Base-by-base conservation (phyloP, 2,888 invertebrate genomes). In the Epistrophe eligans region DNA sequence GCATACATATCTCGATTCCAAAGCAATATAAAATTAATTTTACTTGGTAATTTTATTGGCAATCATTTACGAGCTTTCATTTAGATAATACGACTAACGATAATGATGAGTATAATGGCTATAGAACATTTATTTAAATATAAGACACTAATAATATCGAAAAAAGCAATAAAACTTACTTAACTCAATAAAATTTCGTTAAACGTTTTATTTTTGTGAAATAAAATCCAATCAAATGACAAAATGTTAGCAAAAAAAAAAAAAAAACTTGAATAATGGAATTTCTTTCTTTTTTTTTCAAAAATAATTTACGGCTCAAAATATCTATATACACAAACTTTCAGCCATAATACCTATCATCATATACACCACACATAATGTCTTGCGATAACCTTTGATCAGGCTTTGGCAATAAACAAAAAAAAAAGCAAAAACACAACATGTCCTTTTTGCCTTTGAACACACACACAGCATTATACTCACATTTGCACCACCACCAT, bases 361-460 rank as follows among this genome's bases (percentile, higher is more conserved):
- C 35, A 6, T 35, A 6, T 35, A 35, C 43, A 17, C 4, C 45
- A 73, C 28, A 81, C 52, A 55, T 71, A 74, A 74, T 81, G 74
- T 82, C 74, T 79, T 55, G 19, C 57, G 74, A 82, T 85, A 85
- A 85, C 85, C 77, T 79, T 74, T 77, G 70, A 85, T 79, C 82
- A 60, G 70, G 11, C 32, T 38, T 57, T 60, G 24, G 50, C 58
- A 50, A 77, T 85, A 85, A 85, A 74, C 58, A 79, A 70, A 50
- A 19, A 13, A 19, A 0, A 8, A 19, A 40, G 15, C n/a, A 24
- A 60, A 24, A 24, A 24, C 1, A 24, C 24, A 24, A 24, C 24
- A 24, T 48, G 52, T 70, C 55, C 52, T 70, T 70, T 28, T 28
- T 52, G n/a, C 28, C 2, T 40, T 70, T 35, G n/a, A 19, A 35